Conservation (phyloP, 1,140 invertebrate genomes). For the Hylyphantes graminicola region DNA sequence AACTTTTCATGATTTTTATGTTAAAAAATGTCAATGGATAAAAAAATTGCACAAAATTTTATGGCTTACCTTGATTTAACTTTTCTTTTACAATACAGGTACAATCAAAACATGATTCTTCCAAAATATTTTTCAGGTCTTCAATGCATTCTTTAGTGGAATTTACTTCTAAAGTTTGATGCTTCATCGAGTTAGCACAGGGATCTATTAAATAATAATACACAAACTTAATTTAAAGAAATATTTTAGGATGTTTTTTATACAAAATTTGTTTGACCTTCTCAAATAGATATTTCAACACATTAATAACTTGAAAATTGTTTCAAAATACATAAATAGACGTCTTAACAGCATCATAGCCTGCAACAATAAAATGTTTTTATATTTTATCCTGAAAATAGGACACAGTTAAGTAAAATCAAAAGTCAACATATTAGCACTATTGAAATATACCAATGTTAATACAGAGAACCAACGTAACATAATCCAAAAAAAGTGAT, state of each 20-base stretch:
- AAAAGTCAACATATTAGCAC: no score
- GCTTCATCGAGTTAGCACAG: neutral
- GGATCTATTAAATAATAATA: constrained; percentile 5
- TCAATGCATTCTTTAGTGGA: constrained; percentile 10
- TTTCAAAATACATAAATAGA: neutral
- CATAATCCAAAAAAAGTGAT: no score
- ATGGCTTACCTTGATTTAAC: neutral
- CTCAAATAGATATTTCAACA: neutral
- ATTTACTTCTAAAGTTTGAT: constrained; percentile 23
- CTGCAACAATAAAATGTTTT: no score
- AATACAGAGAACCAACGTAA: no score
- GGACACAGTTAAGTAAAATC: no score
- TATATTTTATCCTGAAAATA: no score
- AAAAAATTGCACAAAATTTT: no score
- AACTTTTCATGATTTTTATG: no score
- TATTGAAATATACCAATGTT: no score
- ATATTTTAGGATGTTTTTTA: neutral
- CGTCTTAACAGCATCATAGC: neutral
- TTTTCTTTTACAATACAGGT: neutral
- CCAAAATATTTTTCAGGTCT: constrained; percentile 19
- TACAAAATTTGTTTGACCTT: neutral
- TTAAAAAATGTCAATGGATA: no score
- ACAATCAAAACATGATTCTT: neutral
- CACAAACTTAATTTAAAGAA: neutral
- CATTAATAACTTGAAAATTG: neutral